A percentile compares a stretch with the other conserved stretches of the same genome.
phyloP scores from a whole-genome alignment of 1,140 invertebrate species.

The Theocolax elegans region DNA sequence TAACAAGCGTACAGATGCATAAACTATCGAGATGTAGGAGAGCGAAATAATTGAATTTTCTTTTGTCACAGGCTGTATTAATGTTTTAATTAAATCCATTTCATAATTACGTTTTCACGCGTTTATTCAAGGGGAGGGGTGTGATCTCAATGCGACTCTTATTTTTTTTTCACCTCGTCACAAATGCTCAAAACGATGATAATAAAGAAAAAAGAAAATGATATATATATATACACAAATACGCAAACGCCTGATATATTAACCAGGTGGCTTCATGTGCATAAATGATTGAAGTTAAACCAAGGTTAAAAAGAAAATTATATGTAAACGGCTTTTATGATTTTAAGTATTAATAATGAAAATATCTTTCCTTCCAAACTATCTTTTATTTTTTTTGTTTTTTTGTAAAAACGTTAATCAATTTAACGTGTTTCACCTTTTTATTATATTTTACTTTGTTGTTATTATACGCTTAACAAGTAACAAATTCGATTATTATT shows the following conservation, averaged over 20 bases:
- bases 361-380: constrained; percentile 35
- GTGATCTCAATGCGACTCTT: constrained; percentile 30
- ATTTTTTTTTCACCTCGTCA: too few relatives aligned
- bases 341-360: constrained; percentile 43
- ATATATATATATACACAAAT: too few relatives aligned
- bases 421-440: constrained; percentile 16
- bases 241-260: too few relatives aligned
- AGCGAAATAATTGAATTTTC: constrained; percentile 57
- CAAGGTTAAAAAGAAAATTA: constrained; percentile 27
- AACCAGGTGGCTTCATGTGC: constrained; percentile 10
- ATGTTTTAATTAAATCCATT: constrained; percentile 66
- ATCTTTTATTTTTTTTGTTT: too few relatives aligned
- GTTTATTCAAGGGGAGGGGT: too few relatives aligned
- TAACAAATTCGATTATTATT: not conserved
- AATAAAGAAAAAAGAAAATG: too few relatives aligned
- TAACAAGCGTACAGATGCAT: constrained; percentile 61
- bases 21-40: constrained; percentile 60
- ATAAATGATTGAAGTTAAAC: constrained; percentile 22
- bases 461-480: too few relatives aligned
- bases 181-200: constrained; percentile 13
- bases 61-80: constrained; percentile 65
- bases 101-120: constrained; percentile 56
- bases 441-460: not conserved
- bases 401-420: constrained; percentile 39
- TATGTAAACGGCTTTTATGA: constrained; percentile 37